A percentile compares a stretch with the other conserved stretches of the same genome.
Conservation (phyloP, 2,113 vertebrate species). For the Aegithalos caudatus region DNA sequence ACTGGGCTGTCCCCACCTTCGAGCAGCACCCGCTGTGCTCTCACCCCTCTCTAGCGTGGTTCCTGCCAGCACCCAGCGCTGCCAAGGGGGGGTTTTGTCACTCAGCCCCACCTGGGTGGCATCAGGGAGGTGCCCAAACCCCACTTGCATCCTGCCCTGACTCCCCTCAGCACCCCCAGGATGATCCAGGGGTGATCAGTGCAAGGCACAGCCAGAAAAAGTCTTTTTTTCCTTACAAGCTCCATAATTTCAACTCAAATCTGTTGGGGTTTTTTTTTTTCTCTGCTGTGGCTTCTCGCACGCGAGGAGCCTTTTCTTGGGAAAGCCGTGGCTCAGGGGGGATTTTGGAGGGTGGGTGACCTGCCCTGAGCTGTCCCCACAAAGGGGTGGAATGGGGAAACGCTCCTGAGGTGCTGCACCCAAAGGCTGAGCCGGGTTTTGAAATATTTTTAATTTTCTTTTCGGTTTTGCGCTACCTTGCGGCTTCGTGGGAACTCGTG, state of each 20-base stretch:
- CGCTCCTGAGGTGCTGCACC: background rate
- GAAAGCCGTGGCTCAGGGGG: background rate
- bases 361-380: background rate
- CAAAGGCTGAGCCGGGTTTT: background rate
- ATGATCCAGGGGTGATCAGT: rapidly evolving
- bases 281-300: rapidly evolving
- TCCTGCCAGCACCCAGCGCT: background rate
- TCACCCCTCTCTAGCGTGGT: background rate
- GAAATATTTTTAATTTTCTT: background rate
- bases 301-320: background rate
- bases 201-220: background rate
- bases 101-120: background rate
- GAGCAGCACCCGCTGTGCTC: background rate
- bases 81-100: background rate
- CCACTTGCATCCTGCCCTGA: rapidly evolving
- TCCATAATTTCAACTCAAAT: background rate
- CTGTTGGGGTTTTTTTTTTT: background rate
- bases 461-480: background rate
- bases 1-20: conserved; percentile 11
- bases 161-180: background rate
- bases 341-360: background rate
- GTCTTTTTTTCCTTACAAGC: background rate
- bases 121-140: background rate
- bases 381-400: background rate
- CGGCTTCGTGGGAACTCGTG: background rate